Evolutionary conservation across 2,797 vertebrate genomes (phyloP).

Genomic region (Jordanella pulchra): DNA sequence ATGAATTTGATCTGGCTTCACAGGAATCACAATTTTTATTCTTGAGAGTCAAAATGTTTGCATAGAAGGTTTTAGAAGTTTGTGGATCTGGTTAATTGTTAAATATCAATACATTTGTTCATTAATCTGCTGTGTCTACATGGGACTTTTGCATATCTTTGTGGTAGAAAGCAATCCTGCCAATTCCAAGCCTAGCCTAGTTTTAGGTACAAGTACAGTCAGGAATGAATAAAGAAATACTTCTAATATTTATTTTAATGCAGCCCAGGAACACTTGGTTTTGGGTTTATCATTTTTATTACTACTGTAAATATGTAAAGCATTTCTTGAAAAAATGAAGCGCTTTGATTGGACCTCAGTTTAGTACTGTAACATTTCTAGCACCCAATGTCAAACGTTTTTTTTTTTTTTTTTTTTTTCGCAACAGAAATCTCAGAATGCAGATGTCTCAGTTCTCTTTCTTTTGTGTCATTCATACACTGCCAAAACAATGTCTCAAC

Average conservation of each 20-base stretch:
- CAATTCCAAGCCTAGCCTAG: background rate
- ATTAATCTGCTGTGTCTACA: background rate
- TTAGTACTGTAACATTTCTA: background rate
- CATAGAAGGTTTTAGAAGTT: background rate
- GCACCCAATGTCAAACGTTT: constrained; percentile 14
- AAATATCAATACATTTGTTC: background rate
- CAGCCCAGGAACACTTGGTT: background rate
- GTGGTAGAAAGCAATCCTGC: constrained; percentile 16
- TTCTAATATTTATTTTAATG: too few species aligned
- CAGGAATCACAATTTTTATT: background rate
- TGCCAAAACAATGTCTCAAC: constrained; percentile 40
- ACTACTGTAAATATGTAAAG: background rate
- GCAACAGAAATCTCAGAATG: constrained; percentile 15
- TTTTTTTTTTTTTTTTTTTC: constrained; percentile 1
- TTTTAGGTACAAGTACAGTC: background rate
- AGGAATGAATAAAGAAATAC: background rate
- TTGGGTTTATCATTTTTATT: background rate
- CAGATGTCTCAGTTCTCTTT: constrained; percentile 27
- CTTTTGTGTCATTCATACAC: constrained; percentile 38
- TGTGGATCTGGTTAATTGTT: background rate
- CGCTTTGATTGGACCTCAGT: background rate
- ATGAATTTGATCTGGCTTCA: background rate
- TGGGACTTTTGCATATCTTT: background rate
- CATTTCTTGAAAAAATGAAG: background rate
- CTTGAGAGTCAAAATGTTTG: background rate